Base-by-base conservation (phyloP, 2,888 invertebrate genomes). In the Papilio demoleus region DNA sequence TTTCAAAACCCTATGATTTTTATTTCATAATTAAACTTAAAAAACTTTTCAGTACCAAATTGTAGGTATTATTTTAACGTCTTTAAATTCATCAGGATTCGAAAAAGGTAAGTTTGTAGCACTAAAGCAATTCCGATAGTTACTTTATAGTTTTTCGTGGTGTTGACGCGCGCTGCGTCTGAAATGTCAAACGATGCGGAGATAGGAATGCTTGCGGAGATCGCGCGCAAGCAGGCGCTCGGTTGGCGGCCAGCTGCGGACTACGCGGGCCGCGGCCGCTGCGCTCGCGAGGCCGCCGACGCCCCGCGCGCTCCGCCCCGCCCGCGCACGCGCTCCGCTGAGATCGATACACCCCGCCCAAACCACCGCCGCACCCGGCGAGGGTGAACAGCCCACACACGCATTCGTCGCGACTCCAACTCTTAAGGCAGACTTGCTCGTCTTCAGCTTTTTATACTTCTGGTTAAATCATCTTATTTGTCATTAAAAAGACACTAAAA, bases 331-430 rank as follows among this genome's bases (percentile, higher is more conserved):
- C 91, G 90, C 90, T 88, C 82, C 80, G 81, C 82, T 75, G 81
- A 82, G 90, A 92, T 92, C 92, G 88, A 92, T 92, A 92, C 91
- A 83, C 91, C 90, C 90, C 86, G 83, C 88, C 87, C 90, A 79
- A 79, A 82, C 89, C 86, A 77, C 85, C 68, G 73, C 66, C 70
- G 75, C 88, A 73, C 88, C 90, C 86, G 79, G 75, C 76, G 81
- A 82, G 81, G 79, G 75, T 75, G 77, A 73, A 68, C 74, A 60
- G 67, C 81, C 80, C 81, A 78, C 85, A 78, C 81, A 77, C 81
- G 74, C 80, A 75, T 74, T 72, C 74, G 75, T 76, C 79, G 76
- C 77, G 78, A 81, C 77, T 68, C 75, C 75, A 77, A 74, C 77
- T 75, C 78, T 81, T 79, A 80, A 83, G 76, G 77, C 77, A 75